phyloP scores from a whole-genome alignment of 2,888 invertebrate species.

The Calliphora vomitoria region DNA sequence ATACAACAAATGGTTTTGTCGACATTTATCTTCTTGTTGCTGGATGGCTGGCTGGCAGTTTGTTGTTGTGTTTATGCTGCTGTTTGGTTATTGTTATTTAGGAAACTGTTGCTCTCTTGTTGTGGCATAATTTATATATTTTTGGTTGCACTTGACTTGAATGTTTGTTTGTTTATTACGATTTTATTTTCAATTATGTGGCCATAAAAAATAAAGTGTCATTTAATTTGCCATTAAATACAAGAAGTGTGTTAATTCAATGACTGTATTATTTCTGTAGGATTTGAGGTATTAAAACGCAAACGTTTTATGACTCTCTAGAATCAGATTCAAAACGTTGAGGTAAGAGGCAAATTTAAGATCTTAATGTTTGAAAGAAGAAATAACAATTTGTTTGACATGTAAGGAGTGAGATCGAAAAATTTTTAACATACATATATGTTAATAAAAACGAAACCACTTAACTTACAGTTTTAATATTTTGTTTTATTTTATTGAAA shows the following conservation, averaged over 20 bases:
- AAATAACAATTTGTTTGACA: too few relatives aligned
- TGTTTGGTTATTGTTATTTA: constrained; percentile 50
- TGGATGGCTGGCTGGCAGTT: constrained; percentile 40
- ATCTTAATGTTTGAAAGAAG: too few relatives aligned
- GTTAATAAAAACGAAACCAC: too few relatives aligned
- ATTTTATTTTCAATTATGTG: constrained; percentile 59
- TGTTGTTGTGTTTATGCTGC: constrained; percentile 44
- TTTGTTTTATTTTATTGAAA: too few relatives aligned
- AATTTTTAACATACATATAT: too few relatives aligned
- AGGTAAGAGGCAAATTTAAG: too few relatives aligned
- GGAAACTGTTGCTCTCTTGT: constrained; percentile 66
- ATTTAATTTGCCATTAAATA: constrained; percentile 54
- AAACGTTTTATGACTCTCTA: too few relatives aligned
- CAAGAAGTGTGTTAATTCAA: constrained; percentile 20
- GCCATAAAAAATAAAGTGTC: constrained; percentile 51
- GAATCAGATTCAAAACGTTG: too few relatives aligned
- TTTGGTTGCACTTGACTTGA: constrained; percentile 62
- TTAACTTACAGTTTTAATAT: too few relatives aligned
- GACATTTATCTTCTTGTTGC: constrained; percentile 79
- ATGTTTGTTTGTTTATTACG: constrained; percentile 40
- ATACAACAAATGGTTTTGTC: constrained; percentile 82
- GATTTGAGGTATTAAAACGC: neutral
- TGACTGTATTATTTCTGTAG: neutral
- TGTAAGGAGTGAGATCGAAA: too few relatives aligned
- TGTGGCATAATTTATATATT: constrained; percentile 63